Evolutionary conservation across 2,888 invertebrate species (phyloP), one percentile per base, ranked within the genome.

Genomic region (Azorinus chamasolen): DNA sequence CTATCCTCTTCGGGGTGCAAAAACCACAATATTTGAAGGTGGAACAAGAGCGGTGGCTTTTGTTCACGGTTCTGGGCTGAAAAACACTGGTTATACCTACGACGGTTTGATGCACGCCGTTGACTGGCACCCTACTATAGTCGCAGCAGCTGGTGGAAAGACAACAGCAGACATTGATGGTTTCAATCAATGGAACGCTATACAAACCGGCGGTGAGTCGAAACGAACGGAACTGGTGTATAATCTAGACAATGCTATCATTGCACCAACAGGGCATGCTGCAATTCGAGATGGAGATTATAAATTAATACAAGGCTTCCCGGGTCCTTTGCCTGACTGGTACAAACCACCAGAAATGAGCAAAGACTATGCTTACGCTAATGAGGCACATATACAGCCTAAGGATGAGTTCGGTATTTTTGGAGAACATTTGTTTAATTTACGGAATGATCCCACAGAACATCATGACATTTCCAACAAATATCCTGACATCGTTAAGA

Each of bases 11-110:
- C 84, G 94, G 22, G 94, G 94, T 4, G 92, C 90, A 24, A 98
- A 98, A 93, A 87, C 88, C 22, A 97, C 98, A 0, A 93, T 97
- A 0, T 99, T 97, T 96, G 98, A 99, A 94, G 98, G 99, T 10
- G 94, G 94, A 2, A 94, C 93, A 0, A 86, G 93, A 68, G 93
- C 92, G 0, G 89, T 90, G 2, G 92, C 93, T 12, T 93, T 94
- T 74, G 83, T 94, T 37, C 91, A 93, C 72, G 91, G 93, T 24
- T 54, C 76, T 5, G 75, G 78, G 10, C 69, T 92, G 2, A 57
- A 84, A 20, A 88, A 83, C 61, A 85, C 78, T 2, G 84, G 85
- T 12, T 87, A 85, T 65, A 78, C 77, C 4, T 90, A 88, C 66
- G 79, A 87, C 37, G 89, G 87, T 87, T 89, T 94, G 80, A 91